Conservation (phyloP, 23 tunicate genomes). For the Trididemnum miniatum region DNA sequence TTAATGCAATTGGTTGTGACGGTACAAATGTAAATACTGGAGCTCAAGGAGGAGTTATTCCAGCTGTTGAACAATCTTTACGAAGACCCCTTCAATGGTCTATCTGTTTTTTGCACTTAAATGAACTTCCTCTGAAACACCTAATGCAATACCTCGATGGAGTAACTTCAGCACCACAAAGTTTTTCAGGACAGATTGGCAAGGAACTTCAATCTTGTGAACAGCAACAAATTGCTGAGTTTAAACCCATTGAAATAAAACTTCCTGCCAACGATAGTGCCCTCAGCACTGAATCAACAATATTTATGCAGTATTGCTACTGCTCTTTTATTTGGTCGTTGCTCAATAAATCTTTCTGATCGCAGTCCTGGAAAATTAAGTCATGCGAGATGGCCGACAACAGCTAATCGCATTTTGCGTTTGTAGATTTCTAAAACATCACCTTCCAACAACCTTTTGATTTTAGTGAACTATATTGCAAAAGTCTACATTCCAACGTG, state of each 20-base stretch:
- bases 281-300: constrained; percentile 8
- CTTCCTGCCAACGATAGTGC: not conserved
- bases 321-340: not conserved
- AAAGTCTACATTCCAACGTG: constrained; percentile 11
- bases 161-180: not conserved
- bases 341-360: not conserved
- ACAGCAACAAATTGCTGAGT: not conserved
- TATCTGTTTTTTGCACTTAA: not conserved
- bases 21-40: not conserved
- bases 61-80: not conserved
- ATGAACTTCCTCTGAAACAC: constrained; percentile 1
- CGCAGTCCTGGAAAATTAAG: not conserved
- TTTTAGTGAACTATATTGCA: not conserved
- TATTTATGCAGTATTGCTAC: not conserved
- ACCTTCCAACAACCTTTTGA: not conserved
- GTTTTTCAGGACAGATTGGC: not conserved
- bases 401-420: not conserved
- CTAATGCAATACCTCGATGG: constrained; percentile 1
- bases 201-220: not conserved
- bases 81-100: not conserved
- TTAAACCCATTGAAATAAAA: not conserved
- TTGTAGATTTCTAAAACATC: not conserved
- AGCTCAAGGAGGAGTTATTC: not conserved
- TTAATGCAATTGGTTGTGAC: not conserved
- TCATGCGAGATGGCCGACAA: not conserved